Evolutionary conservation across 2,113 vertebrate genomes (phyloP), one percentile per base, ranked within the genome.

Genomic region (Hippocampus barbouri): DNA sequence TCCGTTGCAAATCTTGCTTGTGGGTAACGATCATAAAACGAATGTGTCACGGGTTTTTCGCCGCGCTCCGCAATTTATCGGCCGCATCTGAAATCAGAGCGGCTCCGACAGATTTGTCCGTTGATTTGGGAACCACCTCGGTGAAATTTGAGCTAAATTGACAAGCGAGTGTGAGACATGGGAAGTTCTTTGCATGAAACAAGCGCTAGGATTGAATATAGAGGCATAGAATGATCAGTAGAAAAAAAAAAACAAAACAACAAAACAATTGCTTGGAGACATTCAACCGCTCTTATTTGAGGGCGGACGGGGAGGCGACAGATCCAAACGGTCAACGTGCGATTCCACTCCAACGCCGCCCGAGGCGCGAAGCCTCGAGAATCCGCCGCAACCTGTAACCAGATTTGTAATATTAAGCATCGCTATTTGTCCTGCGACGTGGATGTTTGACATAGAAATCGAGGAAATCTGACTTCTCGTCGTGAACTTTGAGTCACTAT

Each of bases 401-500:
- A 95, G 94, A 95, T 94, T 94, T 95, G 95, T 98, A 95, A 94
- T 95, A 95, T 95, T 96, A 96, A 94, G 94, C 95, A 97, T 95
- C 94, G 94, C 93, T 96, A 94, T 94, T 92, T 96, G 96, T 98
- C 96, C 96, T 96, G 94, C 95, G 93, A 98, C 95, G 94, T 98
- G 95, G 95, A 95, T 98, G 95, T 98, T 38, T 96, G 94, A 97
- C 96, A 95, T 96, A 95, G 94, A 97, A 90, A 94, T 92, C 91
- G 92, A 94, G 95, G 93, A 98, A 87, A 94, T 92, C 2, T 18
- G 95, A 95, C 93, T 94, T 95, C 94, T 96, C 95, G 96, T 97
- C 88, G 87, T 99, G 97, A 97, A 96, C 94, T 97, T 97, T 95
- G 93, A 97, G 93, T 97, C 97, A 98, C 97, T 97, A 98, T 98